These are phyloP conservation scores for Neosilurus mollespiculum DNA, from an alignment of 2,797 vertebrate genomes.

Conservation along the genomic window DNA sequence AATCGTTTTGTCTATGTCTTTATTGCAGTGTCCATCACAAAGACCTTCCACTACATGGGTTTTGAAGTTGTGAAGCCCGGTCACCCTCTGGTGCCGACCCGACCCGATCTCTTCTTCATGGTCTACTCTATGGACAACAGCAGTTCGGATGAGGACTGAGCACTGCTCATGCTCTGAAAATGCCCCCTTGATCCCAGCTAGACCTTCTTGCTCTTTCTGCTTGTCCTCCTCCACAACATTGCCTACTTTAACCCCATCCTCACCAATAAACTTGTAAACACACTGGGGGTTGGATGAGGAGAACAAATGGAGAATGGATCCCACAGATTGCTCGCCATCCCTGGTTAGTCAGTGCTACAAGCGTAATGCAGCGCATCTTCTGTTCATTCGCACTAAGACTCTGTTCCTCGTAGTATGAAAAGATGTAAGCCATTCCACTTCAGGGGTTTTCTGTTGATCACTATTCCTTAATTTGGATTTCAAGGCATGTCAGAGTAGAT, in stretches of 20 bases:
- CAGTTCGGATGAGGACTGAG: constrained; percentile 79
- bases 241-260: constrained; percentile 33
- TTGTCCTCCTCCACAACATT: constrained; percentile 28
- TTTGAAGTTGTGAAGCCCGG: constrained; percentile 92
- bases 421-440: constrained; percentile 30
- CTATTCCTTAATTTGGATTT: constrained; percentile 29
- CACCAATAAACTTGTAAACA: constrained; percentile 19
- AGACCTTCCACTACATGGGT: constrained; percentile 93
- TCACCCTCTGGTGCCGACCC: constrained; percentile 83
- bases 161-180: constrained; percentile 34
- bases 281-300: background rate
- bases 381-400: constrained; percentile 49
- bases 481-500: background rate
- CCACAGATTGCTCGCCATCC: constrained; percentile 20
- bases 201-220: constrained; percentile 17
- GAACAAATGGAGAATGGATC: constrained; percentile 21
- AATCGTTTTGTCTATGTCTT: background rate
- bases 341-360: constrained; percentile 48
- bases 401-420: constrained; percentile 41
- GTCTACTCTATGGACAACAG: constrained; percentile 87
- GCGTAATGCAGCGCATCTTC: constrained; percentile 58
- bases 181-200: constrained; percentile 16
- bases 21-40: constrained; percentile 81
- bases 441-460: constrained; percentile 24
- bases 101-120: constrained; percentile 91